These are phyloP conservation scores for Mungos mungo DNA, from an alignment of 2,113 vertebrate species.

Conservation along the genomic window DNA sequence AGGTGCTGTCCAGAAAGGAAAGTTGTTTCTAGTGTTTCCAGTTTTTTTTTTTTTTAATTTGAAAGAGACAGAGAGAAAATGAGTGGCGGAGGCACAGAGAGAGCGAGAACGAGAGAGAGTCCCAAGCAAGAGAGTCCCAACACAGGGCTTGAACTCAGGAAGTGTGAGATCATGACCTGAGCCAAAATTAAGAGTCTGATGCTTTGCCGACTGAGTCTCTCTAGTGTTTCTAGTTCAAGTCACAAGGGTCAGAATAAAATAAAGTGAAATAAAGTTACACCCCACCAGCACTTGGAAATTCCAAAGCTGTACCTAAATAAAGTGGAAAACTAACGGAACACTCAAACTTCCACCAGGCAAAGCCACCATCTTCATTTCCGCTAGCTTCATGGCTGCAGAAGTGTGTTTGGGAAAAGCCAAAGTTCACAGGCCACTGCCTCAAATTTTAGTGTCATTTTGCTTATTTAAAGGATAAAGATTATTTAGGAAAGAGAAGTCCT, in stretches of 20 bases:
- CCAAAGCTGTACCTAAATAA: background rate
- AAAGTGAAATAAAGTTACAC: background rate
- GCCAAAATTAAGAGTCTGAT: too few relatives aligned
- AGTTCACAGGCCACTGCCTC: background rate
- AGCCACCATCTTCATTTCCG: background rate
- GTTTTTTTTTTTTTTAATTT: background rate
- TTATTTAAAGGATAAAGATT: background rate
- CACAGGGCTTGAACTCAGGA: too few relatives aligned
- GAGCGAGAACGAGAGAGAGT: too few relatives aligned
- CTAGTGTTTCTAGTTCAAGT: background rate
- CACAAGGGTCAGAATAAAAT: background rate
- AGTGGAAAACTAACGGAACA: background rate
- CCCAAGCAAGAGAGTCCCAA: too few relatives aligned
- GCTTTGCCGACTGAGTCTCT: background rate
- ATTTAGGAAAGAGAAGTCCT: background rate
- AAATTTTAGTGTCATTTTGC: background rate
- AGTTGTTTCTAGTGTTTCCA: background rate
- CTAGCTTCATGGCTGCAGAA: background rate
- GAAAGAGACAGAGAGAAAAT: too few relatives aligned
- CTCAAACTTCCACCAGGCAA: background rate
- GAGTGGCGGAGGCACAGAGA: too few relatives aligned
- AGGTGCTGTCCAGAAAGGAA: background rate
- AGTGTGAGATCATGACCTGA: too few relatives aligned
- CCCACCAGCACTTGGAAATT: background rate
- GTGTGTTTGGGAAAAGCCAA: background rate